A percentile compares a stretch with the other conserved stretches of the same genome.
Conservation (phyloP, 2,797 vertebrate genomes). For the Rhodeus uyekii region DNA sequence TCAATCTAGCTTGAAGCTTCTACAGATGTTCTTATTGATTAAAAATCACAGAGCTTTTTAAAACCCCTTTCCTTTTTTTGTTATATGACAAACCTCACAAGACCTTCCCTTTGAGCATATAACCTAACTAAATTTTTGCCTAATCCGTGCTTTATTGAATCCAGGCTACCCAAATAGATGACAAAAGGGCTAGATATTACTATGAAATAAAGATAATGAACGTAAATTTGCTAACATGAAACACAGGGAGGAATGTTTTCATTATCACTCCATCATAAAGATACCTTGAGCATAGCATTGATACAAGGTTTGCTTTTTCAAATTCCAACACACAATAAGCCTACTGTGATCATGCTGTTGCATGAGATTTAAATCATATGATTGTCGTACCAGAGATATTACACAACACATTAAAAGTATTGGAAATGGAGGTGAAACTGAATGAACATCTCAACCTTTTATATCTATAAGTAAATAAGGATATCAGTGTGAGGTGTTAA, state of each 20-base stretch:
- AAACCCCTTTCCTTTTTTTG: not conserved
- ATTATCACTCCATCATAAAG: slow-evolving; percentile 39
- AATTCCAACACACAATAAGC: slow-evolving; percentile 13
- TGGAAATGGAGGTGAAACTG: not conserved
- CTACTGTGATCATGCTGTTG: slow-evolving; percentile 13
- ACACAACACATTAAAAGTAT: not conserved
- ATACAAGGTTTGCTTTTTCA: slow-evolving; percentile 23
- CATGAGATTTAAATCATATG: slow-evolving; percentile 18
- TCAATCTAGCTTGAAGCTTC: slow-evolving; percentile 11
- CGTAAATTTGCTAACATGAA: slow-evolving; percentile 66
- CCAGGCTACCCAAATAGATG: not conserved
- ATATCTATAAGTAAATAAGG: too few relatives aligned
- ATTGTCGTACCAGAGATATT: not conserved
- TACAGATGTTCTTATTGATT: slow-evolving; percentile 8
- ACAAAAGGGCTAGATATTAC: slow-evolving; percentile 23
- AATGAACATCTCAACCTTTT: too few relatives aligned
- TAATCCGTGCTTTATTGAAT: slow-evolving; percentile 42
- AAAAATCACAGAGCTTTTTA: slow-evolving; percentile 15
- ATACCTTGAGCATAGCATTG: slow-evolving; percentile 34
- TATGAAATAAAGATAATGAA: slow-evolving; percentile 57
- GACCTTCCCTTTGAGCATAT: not conserved
- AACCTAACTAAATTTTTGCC: slow-evolving; percentile 32
- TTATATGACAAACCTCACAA: slow-evolving; percentile 8
- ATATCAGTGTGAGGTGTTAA: not conserved
- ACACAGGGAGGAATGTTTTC: slow-evolving; percentile 30